Percentiles rank a stretch among this genome's conserved stretches.
These are phyloP conservation scores for Campoplex capitator DNA, from an alignment of 2,888 invertebrate genomes.

Conservation along the genomic window DNA sequence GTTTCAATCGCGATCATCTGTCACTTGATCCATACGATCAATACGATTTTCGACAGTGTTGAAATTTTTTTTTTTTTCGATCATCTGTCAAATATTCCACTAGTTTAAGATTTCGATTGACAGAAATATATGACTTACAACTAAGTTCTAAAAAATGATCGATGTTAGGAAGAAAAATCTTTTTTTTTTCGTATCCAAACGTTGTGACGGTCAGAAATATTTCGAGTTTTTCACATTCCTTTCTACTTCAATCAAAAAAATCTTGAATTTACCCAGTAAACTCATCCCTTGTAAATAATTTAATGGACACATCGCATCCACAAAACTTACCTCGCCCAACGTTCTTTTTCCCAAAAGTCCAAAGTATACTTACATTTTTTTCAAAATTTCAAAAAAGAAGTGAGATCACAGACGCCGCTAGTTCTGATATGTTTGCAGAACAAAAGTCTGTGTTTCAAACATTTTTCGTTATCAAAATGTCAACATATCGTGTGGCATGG, in stretches of 20 bases:
- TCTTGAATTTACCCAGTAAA: neutral
- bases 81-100: neutral
- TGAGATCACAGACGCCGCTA: neutral
- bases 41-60: neutral
- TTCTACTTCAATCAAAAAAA: neutral
- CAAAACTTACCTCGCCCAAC: neutral
- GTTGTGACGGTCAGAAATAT: neutral
- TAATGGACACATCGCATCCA: too few species aligned
- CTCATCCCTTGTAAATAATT: neutral
- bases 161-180: neutral
- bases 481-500: neutral
- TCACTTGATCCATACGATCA: neutral
- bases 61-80: neutral
- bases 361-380: neutral
- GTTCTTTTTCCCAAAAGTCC: neutral
- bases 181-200: neutral
- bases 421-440: neutral
- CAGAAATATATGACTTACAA: neutral
- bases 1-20: slow-evolving; percentile 8
- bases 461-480: neutral
- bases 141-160: neutral
- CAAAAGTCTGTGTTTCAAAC: neutral
- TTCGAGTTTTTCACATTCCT: neutral
- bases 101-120: neutral
- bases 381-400: neutral